Base-by-base conservation (phyloP, 2,888 invertebrate species). In the Aphidoletes aphidimyza region DNA sequence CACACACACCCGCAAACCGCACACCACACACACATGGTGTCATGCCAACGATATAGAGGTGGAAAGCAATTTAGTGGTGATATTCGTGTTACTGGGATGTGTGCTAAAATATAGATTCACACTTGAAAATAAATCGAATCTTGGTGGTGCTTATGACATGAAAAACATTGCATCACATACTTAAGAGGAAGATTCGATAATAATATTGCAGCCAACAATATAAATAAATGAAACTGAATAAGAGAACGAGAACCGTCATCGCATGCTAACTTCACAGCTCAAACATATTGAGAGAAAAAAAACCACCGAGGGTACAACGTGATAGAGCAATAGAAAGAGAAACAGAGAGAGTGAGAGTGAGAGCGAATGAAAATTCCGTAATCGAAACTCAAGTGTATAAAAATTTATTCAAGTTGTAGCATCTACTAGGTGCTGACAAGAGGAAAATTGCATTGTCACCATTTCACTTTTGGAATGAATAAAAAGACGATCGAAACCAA, bases 361-460 rank as follows among this genome's bases (percentile, higher is more conserved):
- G 39, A 39, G 11, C 39, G 39, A 39, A 39, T 39, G 17, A 19
- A 47, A 2, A 69, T 69, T 69, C 69, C 14, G 26, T 30, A 69
- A 69, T 69, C 69, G 69, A 69, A 69, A 30, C 69, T 69, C 30
- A 69, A 69, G 69, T 69, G 69, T 69, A 69, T 30, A 34, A 69
- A 54, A 69, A 69, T 69, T 69, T 69, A 69, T 69, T 69, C 69
- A 69, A 69, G 69, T 69, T 69, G 69, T 69, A 69, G 69, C 69
- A 69, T 69, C 69, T 30, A 69, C 14, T 26, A 30, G 69, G 69
- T 69, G 69, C 14, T 69, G 69, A 69, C 34, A 69, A 30, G 34
- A 30, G 69, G 69, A 69, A 69, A 69, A 69, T 69, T 69, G 69
- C 69, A 69, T 69, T 69, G 69, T 69, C 69, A 69, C 69, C 14